A percentile compares a stretch with the other conserved stretches of the same genome.
Conservation (phyloP, 2,888 invertebrate genomes). For the Meandrusa payeni region DNA sequence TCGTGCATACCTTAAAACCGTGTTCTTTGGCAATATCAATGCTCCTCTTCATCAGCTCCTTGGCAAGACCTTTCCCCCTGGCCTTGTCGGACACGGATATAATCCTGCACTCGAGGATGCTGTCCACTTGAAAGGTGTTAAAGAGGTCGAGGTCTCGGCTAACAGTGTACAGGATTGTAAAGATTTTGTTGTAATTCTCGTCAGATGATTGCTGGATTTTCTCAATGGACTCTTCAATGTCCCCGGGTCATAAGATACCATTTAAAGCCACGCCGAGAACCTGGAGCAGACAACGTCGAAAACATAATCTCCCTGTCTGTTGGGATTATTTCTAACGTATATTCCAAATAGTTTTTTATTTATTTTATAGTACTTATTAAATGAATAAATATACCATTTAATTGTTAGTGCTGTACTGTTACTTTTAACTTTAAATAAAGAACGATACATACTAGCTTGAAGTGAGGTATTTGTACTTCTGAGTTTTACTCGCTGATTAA, state of each 20-base stretch:
- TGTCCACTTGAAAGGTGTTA: conserved; percentile 82
- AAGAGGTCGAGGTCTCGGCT: conserved; percentile 87
- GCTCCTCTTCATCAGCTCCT: conserved; percentile 84
- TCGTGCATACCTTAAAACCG: conserved; percentile 89
- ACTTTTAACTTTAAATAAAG: too few relatives aligned
- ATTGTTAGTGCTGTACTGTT: too few relatives aligned
- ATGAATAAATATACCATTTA: too few relatives aligned
- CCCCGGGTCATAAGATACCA: conserved; percentile 87
- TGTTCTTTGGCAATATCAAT: conserved; percentile 83
- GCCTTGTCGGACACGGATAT: conserved; percentile 87
- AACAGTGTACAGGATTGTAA: conserved; percentile 86
- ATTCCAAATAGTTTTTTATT: too few relatives aligned
- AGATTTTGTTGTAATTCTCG: conserved; percentile 88
- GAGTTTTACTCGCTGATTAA: too few relatives aligned
- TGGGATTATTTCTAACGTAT: too few relatives aligned
- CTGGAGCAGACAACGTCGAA: conserved; percentile 75
- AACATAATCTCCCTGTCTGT: too few relatives aligned
- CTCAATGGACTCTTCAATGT: conserved; percentile 85
- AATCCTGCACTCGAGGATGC: conserved; percentile 89
- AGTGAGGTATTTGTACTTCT: too few relatives aligned
- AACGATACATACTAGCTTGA: too few relatives aligned
- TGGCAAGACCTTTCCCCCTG: conserved; percentile 88
- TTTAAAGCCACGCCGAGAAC: conserved; percentile 90
- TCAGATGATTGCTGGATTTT: conserved; percentile 85
- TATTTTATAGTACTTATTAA: too few relatives aligned